Evolutionary conservation across 2,888 invertebrate genomes (phyloP).

Genomic region (Choristoneura rosaceana): DNA sequence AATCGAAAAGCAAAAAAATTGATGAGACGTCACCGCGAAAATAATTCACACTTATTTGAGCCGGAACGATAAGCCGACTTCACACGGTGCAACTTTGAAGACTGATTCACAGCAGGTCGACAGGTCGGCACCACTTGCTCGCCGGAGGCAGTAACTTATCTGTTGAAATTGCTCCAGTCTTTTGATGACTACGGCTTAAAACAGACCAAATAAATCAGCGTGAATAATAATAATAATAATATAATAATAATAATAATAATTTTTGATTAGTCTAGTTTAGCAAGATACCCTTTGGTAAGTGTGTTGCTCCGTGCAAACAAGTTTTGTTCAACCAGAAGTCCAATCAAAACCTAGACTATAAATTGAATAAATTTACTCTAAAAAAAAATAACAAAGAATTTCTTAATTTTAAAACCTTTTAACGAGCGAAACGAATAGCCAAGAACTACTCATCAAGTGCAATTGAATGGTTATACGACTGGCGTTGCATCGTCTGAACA

Average conservation of each 20-base stretch:
- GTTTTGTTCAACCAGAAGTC: neutral
- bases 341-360: neutral
- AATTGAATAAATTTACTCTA: neutral
- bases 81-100: constrained; percentile 2
- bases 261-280: neutral
- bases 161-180: neutral
- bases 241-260: too few species aligned
- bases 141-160: neutral
- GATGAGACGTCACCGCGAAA: constrained; percentile 64
- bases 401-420: constrained; percentile 41
- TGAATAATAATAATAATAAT: too few species aligned
- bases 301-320: neutral
- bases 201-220: too few species aligned
- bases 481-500: constrained; percentile 55
- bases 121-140: neutral
- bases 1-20: constrained; percentile 68
- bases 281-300: neutral
- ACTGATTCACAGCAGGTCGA: neutral
- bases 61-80: constrained; percentile 25
- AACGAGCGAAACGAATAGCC: constrained; percentile 50
- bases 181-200: neutral
- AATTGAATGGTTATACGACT: constrained; percentile 56
- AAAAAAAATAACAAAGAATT: neutral
- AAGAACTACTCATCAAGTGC: constrained; percentile 36
- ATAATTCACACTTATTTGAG: constrained; percentile 57